Conservation (phyloP, 2,888 invertebrate genomes). For the Doris montereyensis region DNA sequence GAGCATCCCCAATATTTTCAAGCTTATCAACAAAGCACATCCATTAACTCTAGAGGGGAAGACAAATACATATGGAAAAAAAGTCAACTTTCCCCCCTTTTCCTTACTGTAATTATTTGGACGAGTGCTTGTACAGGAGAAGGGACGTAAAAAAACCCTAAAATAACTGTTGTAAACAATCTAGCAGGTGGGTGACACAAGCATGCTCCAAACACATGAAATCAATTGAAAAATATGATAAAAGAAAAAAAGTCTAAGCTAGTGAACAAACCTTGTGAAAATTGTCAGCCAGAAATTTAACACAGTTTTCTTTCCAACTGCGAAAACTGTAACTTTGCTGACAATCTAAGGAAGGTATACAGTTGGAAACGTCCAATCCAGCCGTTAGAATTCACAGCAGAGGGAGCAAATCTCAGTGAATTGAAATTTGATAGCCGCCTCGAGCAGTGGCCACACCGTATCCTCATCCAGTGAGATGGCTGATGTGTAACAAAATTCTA, state of each 20-base stretch:
- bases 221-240: background rate
- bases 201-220: no score
- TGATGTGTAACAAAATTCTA: conserved; percentile 58
- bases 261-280: conserved; percentile 49
- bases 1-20: no score
- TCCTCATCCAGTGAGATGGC: conserved; percentile 52
- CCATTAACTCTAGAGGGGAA: no score
- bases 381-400: conserved; percentile 52
- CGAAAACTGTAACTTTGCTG: background rate
- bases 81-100: no score
- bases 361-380: conserved; percentile 47
- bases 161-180: no score
- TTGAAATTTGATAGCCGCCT: conserved; percentile 50
- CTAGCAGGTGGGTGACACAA: no score
- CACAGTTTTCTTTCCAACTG: conserved; percentile 2
- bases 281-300: conserved; percentile 46
- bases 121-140: no score
- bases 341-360: conserved; percentile 43
- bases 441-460: conserved; percentile 51
- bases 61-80: no score
- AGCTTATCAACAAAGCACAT: no score
- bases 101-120: no score
- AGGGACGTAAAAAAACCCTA: no score
- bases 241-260: no score
- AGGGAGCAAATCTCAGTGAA: conserved; percentile 50